A percentile compares a stretch with the other conserved stretches of the same genome.
Conservation (phyloP, 1,140 invertebrate genomes). For the Oryctes rhinoceros region DNA sequence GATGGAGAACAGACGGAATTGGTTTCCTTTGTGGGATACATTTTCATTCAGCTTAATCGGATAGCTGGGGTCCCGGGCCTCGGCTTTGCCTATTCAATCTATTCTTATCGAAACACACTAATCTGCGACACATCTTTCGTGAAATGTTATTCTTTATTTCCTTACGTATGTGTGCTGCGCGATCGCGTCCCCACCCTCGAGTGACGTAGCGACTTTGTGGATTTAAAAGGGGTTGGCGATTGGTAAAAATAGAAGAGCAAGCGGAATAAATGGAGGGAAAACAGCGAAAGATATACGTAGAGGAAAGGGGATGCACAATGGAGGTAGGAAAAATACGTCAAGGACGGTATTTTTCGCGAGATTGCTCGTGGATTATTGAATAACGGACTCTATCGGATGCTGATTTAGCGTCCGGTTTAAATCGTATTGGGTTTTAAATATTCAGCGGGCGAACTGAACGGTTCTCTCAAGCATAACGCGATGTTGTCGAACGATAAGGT, state of each 20-base stretch:
- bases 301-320: background rate
- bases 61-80: background rate
- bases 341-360: background rate
- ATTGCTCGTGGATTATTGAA: conserved; percentile 11
- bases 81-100: conserved; percentile 20
- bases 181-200: background rate
- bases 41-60: conserved; percentile 32
- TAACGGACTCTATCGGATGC: background rate
- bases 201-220: background rate
- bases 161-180: background rate
- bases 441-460: background rate
- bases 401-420: conserved; percentile 10
- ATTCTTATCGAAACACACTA: conserved; percentile 33
- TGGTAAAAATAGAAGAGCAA: background rate
- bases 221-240: background rate
- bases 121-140: conserved; percentile 24
- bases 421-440: conserved; percentile 10
- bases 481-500: too few relatives aligned
- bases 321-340: background rate
- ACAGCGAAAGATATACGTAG: background rate
- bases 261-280: background rate
- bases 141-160: conserved; percentile 25
- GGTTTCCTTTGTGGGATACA: conserved; percentile 25
- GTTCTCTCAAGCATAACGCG: too few relatives aligned
- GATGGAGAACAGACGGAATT: conserved; percentile 7